Evolutionary conservation across 1,140 invertebrate genomes (phyloP), one percentile per base, ranked within the genome.

Genomic region (Nasonia longicornis): DNA sequence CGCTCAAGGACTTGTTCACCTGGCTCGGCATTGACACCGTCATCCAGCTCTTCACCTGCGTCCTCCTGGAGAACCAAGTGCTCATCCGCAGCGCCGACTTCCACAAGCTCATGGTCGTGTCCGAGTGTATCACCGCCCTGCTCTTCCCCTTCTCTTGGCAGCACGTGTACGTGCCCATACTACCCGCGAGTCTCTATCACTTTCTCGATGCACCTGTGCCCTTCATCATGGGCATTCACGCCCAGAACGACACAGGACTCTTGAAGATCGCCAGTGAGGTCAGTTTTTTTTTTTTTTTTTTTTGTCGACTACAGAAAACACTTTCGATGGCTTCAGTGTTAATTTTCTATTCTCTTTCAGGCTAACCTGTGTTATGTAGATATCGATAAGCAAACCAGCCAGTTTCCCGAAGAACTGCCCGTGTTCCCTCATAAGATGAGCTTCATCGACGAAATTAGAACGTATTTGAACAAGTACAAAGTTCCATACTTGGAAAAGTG

Each of bases 141-240:
- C 90, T 99, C 4, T 97, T 98, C 88, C 98, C 99, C 0, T 99
- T 99, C 88, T 92, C 94, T 8, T 99, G 99, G 98, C 97, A 98
- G 77, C 98, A 99, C 90, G 98, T 99, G 0, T 99, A 99, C 91
- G 98, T 99, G 35, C 99, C 99, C 7, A 99, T 99, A 86, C 91
- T 99, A 83, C 98, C 98, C 2, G 95, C 97, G 29, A 97, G 97
- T 22, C 92, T 99, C 70, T 95, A 97, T 85, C 97, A 99, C 88
- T 99, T 99, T 91, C 92, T 99, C 16, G 98, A 99, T 92, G 98
- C 99, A 14, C 99, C 99, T 0, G 98, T 99, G 42, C 98, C 99
- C 22, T 99, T 98, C 90, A 95, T 99, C 77, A 99, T 99, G 98
- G 98, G 98, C 14, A 85, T 94, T n/a, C 93, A 94, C 84, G 91